Base-by-base conservation (phyloP, 2,113 vertebrate genomes). In the Clinocottus analis region DNA sequence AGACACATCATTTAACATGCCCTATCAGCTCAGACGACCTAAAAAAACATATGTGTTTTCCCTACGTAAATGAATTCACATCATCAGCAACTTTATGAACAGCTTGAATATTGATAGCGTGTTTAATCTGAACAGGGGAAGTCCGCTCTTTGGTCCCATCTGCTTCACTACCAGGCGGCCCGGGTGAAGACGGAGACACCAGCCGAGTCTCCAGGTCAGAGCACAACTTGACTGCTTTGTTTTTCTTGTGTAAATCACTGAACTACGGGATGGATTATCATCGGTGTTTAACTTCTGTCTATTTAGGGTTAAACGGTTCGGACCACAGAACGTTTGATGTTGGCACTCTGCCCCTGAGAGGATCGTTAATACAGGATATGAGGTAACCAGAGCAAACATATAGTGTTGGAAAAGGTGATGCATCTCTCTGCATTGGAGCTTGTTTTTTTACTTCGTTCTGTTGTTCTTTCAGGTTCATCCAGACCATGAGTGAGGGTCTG, bases 91-190 rank as follows among this genome's bases (percentile, higher is more conserved):
- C 39, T 17, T n/a, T 27, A 21, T 41, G 21, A 56, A 41, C 14
- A 25, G 6, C 4, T 4, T 45, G 11, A 41, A 59, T 74, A 17
- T 61, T 84, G 37, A 80, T 7, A 16, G 39, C 65, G 33, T 75
- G 47, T 69, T 65, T 75, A 1, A 69, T 77, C 10, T 59, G 12
- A 83, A 59, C 92, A 99, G 98, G 97, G 97, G 2, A 99, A 98
- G 72, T 99, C 97, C 1, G 97, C 98, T 19, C 92, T 99, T 85
- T 99, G 98, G 98, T 99, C 98, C 43, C 98, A 99, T 94, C 93
- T 99, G 88, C 94, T 98, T 79, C 96, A 97, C 64, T 99, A 96
- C 88, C 97, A 99, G 92, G 96, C 96, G 19, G 94, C 96, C 84
- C 95, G 97, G 93, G 96, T 96, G 89, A 98, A 96, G 37, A 94